Base-by-base conservation (phyloP, 2,888 invertebrate species). In the Cordylochernes scorpioides region DNA sequence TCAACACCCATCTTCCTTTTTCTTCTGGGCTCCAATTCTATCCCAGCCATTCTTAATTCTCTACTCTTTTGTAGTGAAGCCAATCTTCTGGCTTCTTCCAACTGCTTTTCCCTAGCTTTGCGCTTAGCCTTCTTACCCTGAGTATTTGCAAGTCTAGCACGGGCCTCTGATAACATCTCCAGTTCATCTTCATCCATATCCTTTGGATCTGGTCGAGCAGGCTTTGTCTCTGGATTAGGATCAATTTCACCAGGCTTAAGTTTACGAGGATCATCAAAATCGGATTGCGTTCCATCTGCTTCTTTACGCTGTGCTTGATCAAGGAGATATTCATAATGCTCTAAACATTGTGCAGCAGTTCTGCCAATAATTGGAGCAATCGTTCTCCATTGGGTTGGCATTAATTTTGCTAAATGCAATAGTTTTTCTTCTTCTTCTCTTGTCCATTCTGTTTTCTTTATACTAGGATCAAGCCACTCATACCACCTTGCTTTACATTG, bases 161-260 rank as follows among this genome's bases (percentile, higher is more conserved):
- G 66, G 1, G 97, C 97, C 57, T 99, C 97, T 0, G 91, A 91
- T 39, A 99, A 56, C 97, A 99, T 99, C 58, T 99, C 97, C 53
- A 99, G 29, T 55, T 97, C 84, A 64, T 97, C 94, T 66, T 97
- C 94, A 56, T 97, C 97, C 97, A 97, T 97, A 50, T 97, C 97
- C 46, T 94, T 84, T 2, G 94, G 94, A 59, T 97, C 97, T 2
- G 97, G 97, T 28, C 94, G 63, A 0, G 97, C 97, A 3, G 97
- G 97, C 54, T 97, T 99, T 1, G 94, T 97, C 58, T 99, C 97
- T 7, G 97, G 97, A 57, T 94, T 94, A 0, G 97, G 97, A 58
- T 97, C 97, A 47, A 97, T 97, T 61, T 99, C 97, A 15, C 97
- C 97, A 1, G 94, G 94, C 51, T 88, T 88, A 24, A 99, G 60